These are phyloP conservation scores for Lanistes nyassanus DNA, from an alignment of 1,140 invertebrate species.

Conservation along the genomic window DNA sequence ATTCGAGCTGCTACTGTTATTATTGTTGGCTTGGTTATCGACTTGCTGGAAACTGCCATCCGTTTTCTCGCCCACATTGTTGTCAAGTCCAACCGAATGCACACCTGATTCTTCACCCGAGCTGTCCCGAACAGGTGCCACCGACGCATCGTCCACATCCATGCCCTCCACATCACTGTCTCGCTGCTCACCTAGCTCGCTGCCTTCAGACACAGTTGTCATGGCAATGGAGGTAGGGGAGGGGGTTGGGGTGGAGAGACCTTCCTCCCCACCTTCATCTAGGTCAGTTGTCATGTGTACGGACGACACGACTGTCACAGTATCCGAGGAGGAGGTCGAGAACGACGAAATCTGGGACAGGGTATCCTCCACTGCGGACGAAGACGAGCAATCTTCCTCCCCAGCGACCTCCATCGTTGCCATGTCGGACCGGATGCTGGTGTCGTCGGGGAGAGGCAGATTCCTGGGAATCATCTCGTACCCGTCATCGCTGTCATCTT, in stretches of 20 bases:
- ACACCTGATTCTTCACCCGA: neutral
- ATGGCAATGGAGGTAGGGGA: neutral
- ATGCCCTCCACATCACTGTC: constrained; percentile 4
- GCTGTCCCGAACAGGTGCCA: neutral
- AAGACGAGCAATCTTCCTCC: neutral
- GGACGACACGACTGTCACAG: neutral
- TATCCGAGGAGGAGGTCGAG: neutral
- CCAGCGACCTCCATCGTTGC: neutral
- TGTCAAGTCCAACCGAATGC: neutral
- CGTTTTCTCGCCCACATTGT: neutral
- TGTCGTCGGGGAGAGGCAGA: constrained; percentile 19
- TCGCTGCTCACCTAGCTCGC: neutral
- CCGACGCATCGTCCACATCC: neutral
- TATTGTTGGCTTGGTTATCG: constrained; percentile 14
- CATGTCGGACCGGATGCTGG: constrained; percentile 1
- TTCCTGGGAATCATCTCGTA: constrained; percentile 17
- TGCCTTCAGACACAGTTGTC: neutral
- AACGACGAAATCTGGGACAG: neutral
- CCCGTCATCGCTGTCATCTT: constrained; percentile 23
- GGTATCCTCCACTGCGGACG: neutral
- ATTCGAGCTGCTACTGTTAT: constrained; percentile 15
- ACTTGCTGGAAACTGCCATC: neutral
- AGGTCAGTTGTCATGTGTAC: constrained; percentile 15
- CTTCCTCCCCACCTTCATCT: neutral
- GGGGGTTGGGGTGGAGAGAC: constrained; percentile 9